Percentiles rank a stretch among this genome's conserved stretches.
These are phyloP conservation scores for Isotomurus palustris DNA, from an alignment of 2,888 invertebrate species.

Conservation along the genomic window DNA sequence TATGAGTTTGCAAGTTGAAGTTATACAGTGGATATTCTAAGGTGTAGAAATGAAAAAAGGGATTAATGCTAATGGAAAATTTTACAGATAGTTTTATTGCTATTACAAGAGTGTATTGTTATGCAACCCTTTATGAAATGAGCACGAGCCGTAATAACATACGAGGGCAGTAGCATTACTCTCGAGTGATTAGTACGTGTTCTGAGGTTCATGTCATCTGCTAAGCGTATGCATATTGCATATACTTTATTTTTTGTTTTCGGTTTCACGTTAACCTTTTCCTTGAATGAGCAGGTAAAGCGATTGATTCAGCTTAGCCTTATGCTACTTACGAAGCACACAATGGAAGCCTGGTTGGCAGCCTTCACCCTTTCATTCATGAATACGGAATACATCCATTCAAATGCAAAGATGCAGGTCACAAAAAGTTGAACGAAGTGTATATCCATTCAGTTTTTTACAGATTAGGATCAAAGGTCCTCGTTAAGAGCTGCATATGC, in stretches of 20 bases:
- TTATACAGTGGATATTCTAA: too few species aligned
- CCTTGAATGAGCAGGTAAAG: neutral
- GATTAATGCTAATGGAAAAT: conserved; percentile 3
- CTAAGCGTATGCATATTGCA: neutral
- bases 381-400: conserved; percentile 3
- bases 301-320: neutral
- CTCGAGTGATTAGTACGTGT: too few species aligned
- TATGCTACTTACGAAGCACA: neutral
- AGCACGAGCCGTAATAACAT: conserved; percentile 1
- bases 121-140: neutral
- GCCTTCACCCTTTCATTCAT: conserved; percentile 11
- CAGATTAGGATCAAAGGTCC: neutral
- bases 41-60: too few species aligned
- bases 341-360: neutral
- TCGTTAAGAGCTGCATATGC: neutral
- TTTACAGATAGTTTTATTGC: conserved; percentile 2
- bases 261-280: neutral
- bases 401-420: neutral
- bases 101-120: neutral
- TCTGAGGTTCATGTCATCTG: too few species aligned
- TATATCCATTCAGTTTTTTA: neutral
- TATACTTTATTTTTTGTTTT: neutral
- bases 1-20: too few species aligned
- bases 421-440: conserved; percentile 1
- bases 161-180: neutral